Evolutionary conservation across 2,888 invertebrate species (phyloP).

Genomic region (Tipula vernalis): DNA sequence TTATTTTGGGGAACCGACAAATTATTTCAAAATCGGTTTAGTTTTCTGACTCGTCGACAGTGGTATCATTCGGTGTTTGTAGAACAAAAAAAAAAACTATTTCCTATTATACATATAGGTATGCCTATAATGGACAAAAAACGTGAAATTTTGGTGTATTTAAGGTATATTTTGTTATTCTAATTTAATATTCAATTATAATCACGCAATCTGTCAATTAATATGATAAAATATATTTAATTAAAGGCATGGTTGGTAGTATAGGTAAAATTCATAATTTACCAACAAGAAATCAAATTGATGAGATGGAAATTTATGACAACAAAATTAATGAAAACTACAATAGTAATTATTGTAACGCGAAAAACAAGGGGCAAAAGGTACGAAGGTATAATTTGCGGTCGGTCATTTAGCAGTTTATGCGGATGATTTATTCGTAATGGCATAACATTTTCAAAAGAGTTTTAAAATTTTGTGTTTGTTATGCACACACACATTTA

Average conservation of each 20-base stretch:
- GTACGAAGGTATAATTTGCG: not conserved
- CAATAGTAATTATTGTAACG: not conserved
- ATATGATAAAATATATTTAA: not conserved
- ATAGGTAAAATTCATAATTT: not conserved
- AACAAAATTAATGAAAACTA: not conserved
- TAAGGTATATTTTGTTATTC: not conserved
- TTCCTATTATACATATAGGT: not conserved
- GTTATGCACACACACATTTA: not conserved
- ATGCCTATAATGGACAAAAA: not conserved
- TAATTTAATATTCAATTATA: not conserved
- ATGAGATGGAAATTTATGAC: not conserved
- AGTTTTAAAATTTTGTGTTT: not conserved
- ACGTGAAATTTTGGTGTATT: not conserved
- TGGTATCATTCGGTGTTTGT: too few relatives aligned
- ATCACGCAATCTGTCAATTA: conserved; percentile 4
- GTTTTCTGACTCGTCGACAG: not conserved
- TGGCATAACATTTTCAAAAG: not conserved
- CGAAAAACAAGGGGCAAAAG: not conserved
- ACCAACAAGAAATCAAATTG: not conserved
- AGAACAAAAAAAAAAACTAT: not conserved
- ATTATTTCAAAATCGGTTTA: too few relatives aligned
- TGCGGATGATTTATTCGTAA: not conserved
- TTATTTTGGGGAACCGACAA: too few relatives aligned
- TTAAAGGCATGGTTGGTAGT: not conserved
- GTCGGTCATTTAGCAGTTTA: not conserved